These are phyloP conservation scores for Eumacrocentrus americanus DNA, from an alignment of 2,888 invertebrate genomes.

Conservation along the genomic window DNA sequence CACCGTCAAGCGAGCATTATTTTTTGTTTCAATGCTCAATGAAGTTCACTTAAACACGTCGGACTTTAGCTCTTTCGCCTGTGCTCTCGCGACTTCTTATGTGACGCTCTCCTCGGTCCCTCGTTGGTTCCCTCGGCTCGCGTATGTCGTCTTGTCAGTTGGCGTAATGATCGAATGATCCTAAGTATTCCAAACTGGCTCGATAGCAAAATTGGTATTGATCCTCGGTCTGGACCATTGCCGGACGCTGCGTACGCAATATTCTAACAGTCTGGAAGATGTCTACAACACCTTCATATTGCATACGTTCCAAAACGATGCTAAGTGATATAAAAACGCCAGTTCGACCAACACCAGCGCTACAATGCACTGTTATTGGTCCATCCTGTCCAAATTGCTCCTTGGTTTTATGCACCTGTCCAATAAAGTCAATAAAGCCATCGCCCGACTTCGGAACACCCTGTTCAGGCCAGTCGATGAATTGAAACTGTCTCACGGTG, in stretches of 20 bases:
- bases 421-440: slow-evolving; percentile 98
- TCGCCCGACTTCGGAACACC: slow-evolving; percentile 98
- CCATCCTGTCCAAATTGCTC: slow-evolving; percentile 99
- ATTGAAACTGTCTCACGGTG: slow-evolving; percentile 95
- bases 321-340: slow-evolving; percentile 98
- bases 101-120: slow-evolving; percentile 52
- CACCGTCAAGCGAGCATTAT: background rate
- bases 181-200: slow-evolving; percentile 97
- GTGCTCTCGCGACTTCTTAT: slow-evolving; percentile 48
- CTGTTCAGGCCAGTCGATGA: slow-evolving; percentile 95
- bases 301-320: slow-evolving; percentile 98
- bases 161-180: slow-evolving; percentile 96
- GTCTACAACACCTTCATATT: slow-evolving; percentile 98
- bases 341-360: slow-evolving; percentile 97
- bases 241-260: slow-evolving; percentile 95
- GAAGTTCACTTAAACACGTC: slow-evolving; percentile 51
- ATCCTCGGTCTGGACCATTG: slow-evolving; percentile 99
- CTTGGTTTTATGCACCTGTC: slow-evolving; percentile 99
- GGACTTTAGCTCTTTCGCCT: slow-evolving; percentile 56
- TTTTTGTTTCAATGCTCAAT: background rate
- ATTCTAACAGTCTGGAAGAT: slow-evolving; percentile 99
- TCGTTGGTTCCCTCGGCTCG: slow-evolving; percentile 52
- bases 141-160: slow-evolving; percentile 69
- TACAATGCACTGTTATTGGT: slow-evolving; percentile 95
- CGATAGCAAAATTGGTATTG: slow-evolving; percentile 99